These are phyloP conservation scores for Ciconia boyciana DNA, from an alignment of 2,113 vertebrate genomes.

Conservation along the genomic window DNA sequence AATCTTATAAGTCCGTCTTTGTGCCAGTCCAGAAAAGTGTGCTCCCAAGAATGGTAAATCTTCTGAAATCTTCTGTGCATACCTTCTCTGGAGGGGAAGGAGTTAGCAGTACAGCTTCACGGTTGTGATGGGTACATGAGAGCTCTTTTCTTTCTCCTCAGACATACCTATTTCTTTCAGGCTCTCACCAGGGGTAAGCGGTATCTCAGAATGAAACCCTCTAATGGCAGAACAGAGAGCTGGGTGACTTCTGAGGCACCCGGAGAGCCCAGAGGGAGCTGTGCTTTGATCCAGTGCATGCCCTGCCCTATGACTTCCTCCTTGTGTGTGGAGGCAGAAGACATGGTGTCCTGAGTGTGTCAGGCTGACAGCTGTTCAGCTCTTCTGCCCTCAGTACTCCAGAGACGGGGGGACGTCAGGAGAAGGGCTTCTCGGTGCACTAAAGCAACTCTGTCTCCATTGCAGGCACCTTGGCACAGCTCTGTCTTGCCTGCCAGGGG, in stretches of 20 bases:
- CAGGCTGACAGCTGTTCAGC: not conserved
- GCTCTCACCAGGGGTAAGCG: not conserved
- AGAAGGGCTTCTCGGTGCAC: not conserved
- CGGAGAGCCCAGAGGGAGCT: not conserved
- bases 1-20: not conserved
- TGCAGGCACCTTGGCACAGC: not conserved
- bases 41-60: not conserved
- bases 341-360: not conserved
- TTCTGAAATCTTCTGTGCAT: not conserved
- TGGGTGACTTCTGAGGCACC: not conserved
- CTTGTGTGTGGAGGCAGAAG: not conserved
- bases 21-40: not conserved
- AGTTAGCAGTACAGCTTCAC: not conserved
- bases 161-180: not conserved
- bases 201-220: not conserved
- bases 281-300: not conserved
- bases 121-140: not conserved
- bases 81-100: not conserved
- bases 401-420: not conserved
- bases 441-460: not conserved
- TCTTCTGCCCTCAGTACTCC: not conserved
- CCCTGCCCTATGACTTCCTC: not conserved
- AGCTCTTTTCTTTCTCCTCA: not conserved
- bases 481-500: not conserved
- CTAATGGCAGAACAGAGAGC: not conserved